A percentile compares a stretch with the other conserved stretches of the same genome.
Conservation (phyloP, 2,888 invertebrate genomes). For the Marasmarcha lunaedactyla region DNA sequence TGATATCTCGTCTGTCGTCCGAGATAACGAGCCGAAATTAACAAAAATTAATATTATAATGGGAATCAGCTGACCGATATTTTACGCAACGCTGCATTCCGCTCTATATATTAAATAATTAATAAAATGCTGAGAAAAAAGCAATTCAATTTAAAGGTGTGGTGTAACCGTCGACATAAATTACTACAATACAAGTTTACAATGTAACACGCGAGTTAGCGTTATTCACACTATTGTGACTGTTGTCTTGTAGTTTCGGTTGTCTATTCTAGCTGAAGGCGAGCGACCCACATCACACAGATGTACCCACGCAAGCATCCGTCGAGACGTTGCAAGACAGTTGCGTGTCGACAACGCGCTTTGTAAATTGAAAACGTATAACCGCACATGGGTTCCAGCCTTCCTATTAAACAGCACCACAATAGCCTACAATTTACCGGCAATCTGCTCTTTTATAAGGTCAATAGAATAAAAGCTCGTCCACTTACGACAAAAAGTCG, state of each 20-base stretch:
- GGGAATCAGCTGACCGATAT: conserved; percentile 49
- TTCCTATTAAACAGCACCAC: conserved; percentile 56
- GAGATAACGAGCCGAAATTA: conserved; percentile 60
- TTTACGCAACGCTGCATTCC: conserved; percentile 40
- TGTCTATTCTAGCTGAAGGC: conserved; percentile 26
- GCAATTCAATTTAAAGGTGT: neutral
- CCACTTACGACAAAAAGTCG: conserved; percentile 64
- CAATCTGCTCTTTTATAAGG: conserved; percentile 63
- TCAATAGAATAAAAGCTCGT: conserved; percentile 55
- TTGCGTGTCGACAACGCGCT: conserved; percentile 53
- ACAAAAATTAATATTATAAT: conserved; percentile 64
- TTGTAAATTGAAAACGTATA: conserved; percentile 55
- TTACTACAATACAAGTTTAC: neutral
- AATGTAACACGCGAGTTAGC: conserved; percentile 4
- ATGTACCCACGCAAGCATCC: conserved; percentile 38
- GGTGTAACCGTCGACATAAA: neutral
- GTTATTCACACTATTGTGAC: conserved; percentile 18
- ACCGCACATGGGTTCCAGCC: conserved; percentile 44
- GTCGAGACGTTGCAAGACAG: conserved; percentile 32
- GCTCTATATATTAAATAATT: neutral
- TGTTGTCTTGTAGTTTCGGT: neutral
- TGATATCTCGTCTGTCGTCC: conserved; percentile 49
- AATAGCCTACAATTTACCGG: conserved; percentile 64
- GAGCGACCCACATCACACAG: conserved; percentile 47
- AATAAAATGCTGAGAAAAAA: neutral